Conservation (phyloP, 2,797 vertebrate genomes). For the Characodon lateralis region DNA sequence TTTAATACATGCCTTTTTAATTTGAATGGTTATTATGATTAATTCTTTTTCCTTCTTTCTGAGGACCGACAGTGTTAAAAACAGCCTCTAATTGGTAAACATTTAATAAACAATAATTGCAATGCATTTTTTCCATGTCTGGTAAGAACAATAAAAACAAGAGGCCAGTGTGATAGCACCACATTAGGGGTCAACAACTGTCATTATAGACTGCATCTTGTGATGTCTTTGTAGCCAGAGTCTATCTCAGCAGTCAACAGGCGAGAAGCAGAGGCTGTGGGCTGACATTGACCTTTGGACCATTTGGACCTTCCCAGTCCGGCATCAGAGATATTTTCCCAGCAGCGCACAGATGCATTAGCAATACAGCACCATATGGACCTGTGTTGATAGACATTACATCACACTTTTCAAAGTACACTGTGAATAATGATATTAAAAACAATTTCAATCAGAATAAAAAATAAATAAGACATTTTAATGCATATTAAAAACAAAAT, state of each 20-base stretch:
- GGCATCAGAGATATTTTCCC: neutral
- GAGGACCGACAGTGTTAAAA: constrained; percentile 50
- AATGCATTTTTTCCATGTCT: neutral
- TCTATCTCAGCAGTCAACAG: neutral
- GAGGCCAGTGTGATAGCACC: neutral
- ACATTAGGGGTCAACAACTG: neutral
- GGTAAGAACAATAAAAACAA: neutral
- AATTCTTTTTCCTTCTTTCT: constrained; percentile 45
- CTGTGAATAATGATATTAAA: no score
- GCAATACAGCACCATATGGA: neutral
- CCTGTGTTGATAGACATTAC: neutral
- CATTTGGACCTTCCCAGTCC: neutral
- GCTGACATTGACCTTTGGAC: neutral
- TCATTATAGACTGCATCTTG: neutral
- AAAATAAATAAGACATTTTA: no score
- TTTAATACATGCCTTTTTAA: constrained; percentile 52
- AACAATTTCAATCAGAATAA: no score
- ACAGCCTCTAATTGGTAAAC: constrained; percentile 51
- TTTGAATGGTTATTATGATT: constrained; percentile 37
- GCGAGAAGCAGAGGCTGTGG: neutral
- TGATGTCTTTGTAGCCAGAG: neutral
- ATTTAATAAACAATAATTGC: constrained; percentile 58
- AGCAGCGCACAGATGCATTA: neutral
- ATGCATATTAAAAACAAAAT: neutral
- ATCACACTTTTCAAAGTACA: no score